A percentile compares a stretch with the other conserved stretches of the same genome.
Evolutionary conservation across 2,797 vertebrate species (phyloP).

Genomic region (Chiloscyllium punctatum): DNA sequence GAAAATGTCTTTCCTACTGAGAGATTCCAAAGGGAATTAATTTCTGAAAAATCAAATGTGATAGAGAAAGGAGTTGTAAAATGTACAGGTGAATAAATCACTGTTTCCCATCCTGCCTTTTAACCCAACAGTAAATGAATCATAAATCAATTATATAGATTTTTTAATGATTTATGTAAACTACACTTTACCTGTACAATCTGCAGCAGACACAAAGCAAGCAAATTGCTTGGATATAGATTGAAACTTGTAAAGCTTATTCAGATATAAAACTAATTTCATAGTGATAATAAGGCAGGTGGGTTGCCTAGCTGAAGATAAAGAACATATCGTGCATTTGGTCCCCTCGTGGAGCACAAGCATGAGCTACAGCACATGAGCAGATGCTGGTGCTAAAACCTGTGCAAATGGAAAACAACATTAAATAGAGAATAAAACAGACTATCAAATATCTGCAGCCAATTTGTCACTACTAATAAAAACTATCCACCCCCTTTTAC

Average conservation of each 20-base stretch:
- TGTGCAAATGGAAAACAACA: not conserved
- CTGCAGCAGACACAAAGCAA: not conserved
- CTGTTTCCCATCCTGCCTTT: not conserved
- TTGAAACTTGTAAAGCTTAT: not conserved
- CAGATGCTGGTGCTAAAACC: not conserved
- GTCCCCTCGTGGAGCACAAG: not conserved
- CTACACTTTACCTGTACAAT: not conserved
- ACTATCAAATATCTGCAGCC: not conserved
- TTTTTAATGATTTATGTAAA: not conserved
- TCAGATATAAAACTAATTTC: not conserved
- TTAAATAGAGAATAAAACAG: not conserved
- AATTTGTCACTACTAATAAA: not conserved
- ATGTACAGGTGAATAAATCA: not conserved
- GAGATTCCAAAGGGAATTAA: not conserved
- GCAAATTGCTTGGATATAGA: not conserved
- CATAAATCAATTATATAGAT: not conserved
- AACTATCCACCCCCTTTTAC: not conserved
- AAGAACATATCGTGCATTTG: not conserved
- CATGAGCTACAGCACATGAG: not conserved
- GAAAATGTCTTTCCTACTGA: not conserved
- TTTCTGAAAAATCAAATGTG: not conserved
- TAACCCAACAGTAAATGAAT: not conserved
- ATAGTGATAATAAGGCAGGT: not conserved
- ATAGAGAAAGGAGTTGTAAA: not conserved
- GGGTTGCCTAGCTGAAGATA: not conserved